Evolutionary conservation across 2,797 vertebrate genomes (phyloP), one percentile per base, ranked within the genome.

Genomic region (Tinamus major): DNA sequence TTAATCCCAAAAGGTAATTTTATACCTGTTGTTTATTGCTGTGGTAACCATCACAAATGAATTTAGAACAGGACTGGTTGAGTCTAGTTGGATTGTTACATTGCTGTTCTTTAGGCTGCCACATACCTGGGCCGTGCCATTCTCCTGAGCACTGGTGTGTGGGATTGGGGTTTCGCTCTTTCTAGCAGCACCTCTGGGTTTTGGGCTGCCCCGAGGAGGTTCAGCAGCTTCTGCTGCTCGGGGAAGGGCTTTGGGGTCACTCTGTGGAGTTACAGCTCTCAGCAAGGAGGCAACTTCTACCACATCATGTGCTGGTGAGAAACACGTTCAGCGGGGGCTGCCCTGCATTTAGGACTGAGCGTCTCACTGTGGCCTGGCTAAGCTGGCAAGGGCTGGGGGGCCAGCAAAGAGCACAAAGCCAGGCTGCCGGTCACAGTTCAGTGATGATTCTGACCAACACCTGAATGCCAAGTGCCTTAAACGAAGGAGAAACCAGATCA

Each of bases 111-210:
- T 41, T 55, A 37, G 17, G 23, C 4, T 59, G 79, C 55, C 58
- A 63, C 53, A 46, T 78, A 51, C 55, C 59, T 71, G 79, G 83
- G 51, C 29, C 19, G 11, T 7, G 2, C 39, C 26, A 23, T 39
- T 21, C 76, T 84, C 77, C 49, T 79, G 61, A 91, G 39, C 65
- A 59, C 39, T 35, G 67, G 85, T 70, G n/a, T 74, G 55, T 78
- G 58, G 91, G 83, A 78, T 83, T 70, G 1, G 12, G 74, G 46
- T 85, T 91, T 53, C 78, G 48, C 65, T 70, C 42, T 44, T 29
- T 63, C 68, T 58, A 64, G 48, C 16, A 53, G 24, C 70, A 16
- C 26, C 10, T 59, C 68, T 42, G 78, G 68, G 78, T 70, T 85
- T 85, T 93, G 63, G 74, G 74, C 58, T 74, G 46, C 51, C 67